Evolutionary conservation across 1,140 invertebrate genomes (phyloP), one percentile per base, ranked within the genome.

Genomic region (Atopsyche davidsoni): DNA sequence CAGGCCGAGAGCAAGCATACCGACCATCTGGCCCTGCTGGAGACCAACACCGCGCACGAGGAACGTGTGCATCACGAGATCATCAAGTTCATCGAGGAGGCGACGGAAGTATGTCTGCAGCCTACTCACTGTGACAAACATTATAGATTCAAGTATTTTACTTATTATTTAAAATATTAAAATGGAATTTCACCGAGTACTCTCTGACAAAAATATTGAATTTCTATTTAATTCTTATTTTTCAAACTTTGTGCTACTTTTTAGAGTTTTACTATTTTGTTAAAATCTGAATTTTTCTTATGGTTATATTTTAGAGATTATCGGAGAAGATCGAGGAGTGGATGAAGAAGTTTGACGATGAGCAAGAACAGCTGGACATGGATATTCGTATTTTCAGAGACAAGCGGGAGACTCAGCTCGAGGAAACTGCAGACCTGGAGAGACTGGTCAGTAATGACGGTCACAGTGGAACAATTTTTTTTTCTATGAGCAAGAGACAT

Each of bases 391-490:
- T 36, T 19, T 41, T 53, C 41, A 49, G 46, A 35, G 43, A 34
- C 17, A 46, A 38, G 36, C 38, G 51, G 10, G 42, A 50, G 22
- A 25, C 14, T 9, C 55, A 57, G 31, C 18, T 17, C 10, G 40
- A 51, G 2, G 39, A 43, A 9, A 46, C 18, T n/a, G 25, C 22
- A 7, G 46, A 34, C 3, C 28, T 57, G 11, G 14, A 51, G 25
- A 48, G 45, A 49, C 21, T 53, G 50, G 55, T 57, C 51, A 40
- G n/a, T 28, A 11, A 41, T 43, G 11, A n/a, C n/a, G n/a, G n/a
- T n/a, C n/a, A n/a, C n/a, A n/a, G n/a, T n/a, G n/a, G n/a, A n/a
- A n/a, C n/a, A n/a, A n/a, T n/a, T n/a, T n/a, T n/a, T n/a, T n/a
- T n/a, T n/a, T n/a, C n/a, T n/a, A n/a, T n/a, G n/a, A n/a, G n/a